Evolutionary conservation across 2,888 invertebrate genomes (phyloP).

Genomic region (Chymomyza amoena): DNA sequence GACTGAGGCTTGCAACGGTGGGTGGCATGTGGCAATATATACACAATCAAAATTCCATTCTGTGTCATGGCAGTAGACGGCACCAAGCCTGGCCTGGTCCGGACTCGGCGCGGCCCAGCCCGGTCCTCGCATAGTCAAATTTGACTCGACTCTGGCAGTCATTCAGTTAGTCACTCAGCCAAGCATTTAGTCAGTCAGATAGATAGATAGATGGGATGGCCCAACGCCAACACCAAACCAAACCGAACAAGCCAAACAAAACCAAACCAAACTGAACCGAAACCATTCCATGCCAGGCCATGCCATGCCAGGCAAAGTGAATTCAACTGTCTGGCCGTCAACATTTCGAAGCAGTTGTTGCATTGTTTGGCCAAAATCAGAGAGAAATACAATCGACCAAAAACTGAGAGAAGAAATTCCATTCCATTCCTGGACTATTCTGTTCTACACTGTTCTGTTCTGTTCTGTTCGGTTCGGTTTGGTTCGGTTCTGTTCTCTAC

Average conservation of each 20-base stretch:
- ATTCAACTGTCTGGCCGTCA: conserved; percentile 10
- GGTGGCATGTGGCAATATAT: conserved; percentile 40
- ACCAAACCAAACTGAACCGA: not conserved
- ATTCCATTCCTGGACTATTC: not conserved
- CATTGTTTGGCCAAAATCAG: conserved; percentile 48
- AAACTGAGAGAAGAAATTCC: conserved; percentile 60
- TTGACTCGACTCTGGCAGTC: conserved; percentile 24
- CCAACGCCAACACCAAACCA: not conserved
- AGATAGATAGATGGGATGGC: conserved; percentile 30
- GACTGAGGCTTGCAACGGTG: conserved; percentile 8
- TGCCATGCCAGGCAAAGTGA: not conserved
- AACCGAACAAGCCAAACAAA: not conserved
- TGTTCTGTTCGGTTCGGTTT: no score
- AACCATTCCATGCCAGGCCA: not conserved
- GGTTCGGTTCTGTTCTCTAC: no score
- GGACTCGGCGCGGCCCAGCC: not conserved
- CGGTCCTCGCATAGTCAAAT: not conserved
- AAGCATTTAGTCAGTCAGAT: conserved; percentile 55
- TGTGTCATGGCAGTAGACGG: conserved; percentile 38
- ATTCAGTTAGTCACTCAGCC: conserved; percentile 56
- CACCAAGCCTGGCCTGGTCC: not conserved
- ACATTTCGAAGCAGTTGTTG: conserved; percentile 27
- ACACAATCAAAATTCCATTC: conserved; percentile 64
- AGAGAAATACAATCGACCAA: conserved; percentile 34
- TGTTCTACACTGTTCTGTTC: not conserved